A percentile compares a stretch with the other conserved stretches of the same genome.
Evolutionary conservation across 2,888 invertebrate genomes (phyloP).

Genomic region (Rutpela maculata): DNA sequence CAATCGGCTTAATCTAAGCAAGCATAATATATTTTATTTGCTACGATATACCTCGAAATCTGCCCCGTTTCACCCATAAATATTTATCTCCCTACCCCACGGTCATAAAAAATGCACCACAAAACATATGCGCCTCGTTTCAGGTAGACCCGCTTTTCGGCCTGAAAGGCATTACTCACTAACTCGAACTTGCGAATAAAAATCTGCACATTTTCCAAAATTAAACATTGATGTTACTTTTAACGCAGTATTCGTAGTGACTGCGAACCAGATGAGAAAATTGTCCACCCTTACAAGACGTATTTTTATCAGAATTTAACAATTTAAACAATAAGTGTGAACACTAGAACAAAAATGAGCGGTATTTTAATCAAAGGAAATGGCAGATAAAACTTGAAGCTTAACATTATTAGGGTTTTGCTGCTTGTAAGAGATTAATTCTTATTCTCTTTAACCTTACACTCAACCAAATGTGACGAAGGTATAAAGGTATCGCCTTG

Average conservation of each 20-base stretch:
- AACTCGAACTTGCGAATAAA: conserved; percentile 35
- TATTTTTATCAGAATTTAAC: too few species aligned
- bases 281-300: too few species aligned
- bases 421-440: too few species aligned
- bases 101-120: conserved; percentile 52
- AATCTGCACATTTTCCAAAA: conserved; percentile 21
- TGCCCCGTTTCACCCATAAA: conserved; percentile 58
- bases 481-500: too few species aligned
- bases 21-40: conserved; percentile 62
- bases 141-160: conserved; percentile 27
- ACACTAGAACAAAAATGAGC: too few species aligned
- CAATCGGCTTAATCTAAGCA: conserved; percentile 58
- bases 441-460: too few species aligned
- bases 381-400: too few species aligned
- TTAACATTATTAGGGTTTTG: too few species aligned
- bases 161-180: conserved; percentile 12
- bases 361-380: too few species aligned
- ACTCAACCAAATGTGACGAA: too few species aligned
- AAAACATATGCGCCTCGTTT: conserved; percentile 33
- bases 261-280: background rate
- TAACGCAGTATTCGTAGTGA: conserved; percentile 3
- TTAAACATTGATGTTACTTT: conserved; percentile 7
- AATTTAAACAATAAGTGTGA: too few species aligned
- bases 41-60: conserved; percentile 54
- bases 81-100: conserved; percentile 59